A percentile compares a stretch with the other conserved stretches of the same genome.
phyloP scores from a whole-genome alignment of 2,797 vertebrate genomes.

The Odontamblyopus rebecca region DNA sequence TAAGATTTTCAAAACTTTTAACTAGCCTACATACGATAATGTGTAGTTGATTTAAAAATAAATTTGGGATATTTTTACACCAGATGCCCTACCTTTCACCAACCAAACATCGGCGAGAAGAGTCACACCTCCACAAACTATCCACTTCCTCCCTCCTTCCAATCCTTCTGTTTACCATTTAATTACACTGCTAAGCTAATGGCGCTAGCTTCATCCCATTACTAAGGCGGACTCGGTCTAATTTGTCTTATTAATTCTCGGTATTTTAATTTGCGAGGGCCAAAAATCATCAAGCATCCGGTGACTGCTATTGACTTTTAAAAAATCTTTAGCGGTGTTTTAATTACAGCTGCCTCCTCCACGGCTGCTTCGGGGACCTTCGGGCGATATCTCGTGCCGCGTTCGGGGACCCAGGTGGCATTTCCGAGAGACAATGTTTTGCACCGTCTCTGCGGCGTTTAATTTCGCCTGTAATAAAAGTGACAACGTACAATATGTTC shows the following conservation, averaged over 20 bases:
- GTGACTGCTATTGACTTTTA: constrained; percentile 29
- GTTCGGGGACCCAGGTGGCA: constrained; percentile 15
- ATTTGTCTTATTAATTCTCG: constrained; percentile 45
- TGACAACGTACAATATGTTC: constrained; percentile 1
- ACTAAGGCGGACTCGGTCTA: constrained; percentile 22
- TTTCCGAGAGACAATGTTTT: constrained; percentile 9
- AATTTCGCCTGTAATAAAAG: background rate
- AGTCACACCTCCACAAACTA: constrained; percentile 5
- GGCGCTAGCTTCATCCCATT: constrained; percentile 15
- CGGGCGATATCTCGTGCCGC: constrained; percentile 34
- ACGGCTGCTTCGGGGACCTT: constrained; percentile 47
- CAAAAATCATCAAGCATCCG: constrained; percentile 40
- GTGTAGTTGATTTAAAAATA: too few relatives aligned
- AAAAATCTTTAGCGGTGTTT: constrained; percentile 54
- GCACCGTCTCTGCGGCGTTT: background rate
- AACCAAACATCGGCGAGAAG: too few relatives aligned
- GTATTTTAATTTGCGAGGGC: constrained; percentile 37
- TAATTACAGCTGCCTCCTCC: constrained; percentile 50
- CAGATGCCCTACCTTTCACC: too few relatives aligned
- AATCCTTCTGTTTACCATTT: constrained; percentile 1
- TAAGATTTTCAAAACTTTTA: too few relatives aligned
- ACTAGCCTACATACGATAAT: too few relatives aligned
- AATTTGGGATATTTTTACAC: too few relatives aligned
- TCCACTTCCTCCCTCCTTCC: too few relatives aligned
- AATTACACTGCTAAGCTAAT: background rate